These are phyloP conservation scores for Wasmannia auropunctata DNA, from an alignment of 1,140 invertebrate genomes.

Conservation along the genomic window DNA sequence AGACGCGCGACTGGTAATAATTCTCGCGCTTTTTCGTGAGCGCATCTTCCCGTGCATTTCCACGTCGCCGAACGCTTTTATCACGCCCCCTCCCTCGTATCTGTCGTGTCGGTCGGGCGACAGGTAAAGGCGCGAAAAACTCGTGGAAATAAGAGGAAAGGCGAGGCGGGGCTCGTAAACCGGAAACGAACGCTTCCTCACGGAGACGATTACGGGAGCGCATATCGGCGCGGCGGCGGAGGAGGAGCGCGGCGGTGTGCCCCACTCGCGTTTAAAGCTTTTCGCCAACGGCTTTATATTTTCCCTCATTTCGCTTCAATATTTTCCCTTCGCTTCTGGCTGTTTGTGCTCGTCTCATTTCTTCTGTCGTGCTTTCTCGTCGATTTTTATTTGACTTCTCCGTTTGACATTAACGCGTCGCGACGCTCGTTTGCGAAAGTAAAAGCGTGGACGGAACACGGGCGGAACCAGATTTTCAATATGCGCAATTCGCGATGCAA, in stretches of 20 bases:
- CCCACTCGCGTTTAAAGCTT: constrained; percentile 34
- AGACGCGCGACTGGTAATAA: constrained; percentile 16
- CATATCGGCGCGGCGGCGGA: neutral
- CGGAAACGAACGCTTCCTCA: constrained; percentile 54
- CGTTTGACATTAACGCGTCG: constrained; percentile 31
- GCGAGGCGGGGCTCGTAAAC: constrained; percentile 31
- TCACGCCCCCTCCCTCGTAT: constrained; percentile 35
- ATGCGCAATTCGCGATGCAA: constrained; percentile 5
- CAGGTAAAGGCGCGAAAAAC: constrained; percentile 58
- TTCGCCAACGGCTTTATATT: constrained; percentile 44
- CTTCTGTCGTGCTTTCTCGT: constrained; percentile 13
- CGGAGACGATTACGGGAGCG: constrained; percentile 38
- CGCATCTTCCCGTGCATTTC: constrained; percentile 10
- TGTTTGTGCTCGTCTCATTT: constrained; percentile 48
- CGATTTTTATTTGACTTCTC: constrained; percentile 43
- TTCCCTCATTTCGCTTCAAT: constrained; percentile 39
- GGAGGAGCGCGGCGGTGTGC: neutral
- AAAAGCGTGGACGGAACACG: neutral
- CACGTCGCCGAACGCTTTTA: constrained; percentile 52
- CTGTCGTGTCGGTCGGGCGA: constrained; percentile 23
- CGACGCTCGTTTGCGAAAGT: neutral
- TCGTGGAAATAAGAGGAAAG: constrained; percentile 42
- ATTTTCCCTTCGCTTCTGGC: constrained; percentile 35
- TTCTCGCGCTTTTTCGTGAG: constrained; percentile 34
- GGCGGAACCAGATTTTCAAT: neutral